Conservation (phyloP, 2,888 invertebrate genomes). For the Dryobotodes eremita region DNA sequence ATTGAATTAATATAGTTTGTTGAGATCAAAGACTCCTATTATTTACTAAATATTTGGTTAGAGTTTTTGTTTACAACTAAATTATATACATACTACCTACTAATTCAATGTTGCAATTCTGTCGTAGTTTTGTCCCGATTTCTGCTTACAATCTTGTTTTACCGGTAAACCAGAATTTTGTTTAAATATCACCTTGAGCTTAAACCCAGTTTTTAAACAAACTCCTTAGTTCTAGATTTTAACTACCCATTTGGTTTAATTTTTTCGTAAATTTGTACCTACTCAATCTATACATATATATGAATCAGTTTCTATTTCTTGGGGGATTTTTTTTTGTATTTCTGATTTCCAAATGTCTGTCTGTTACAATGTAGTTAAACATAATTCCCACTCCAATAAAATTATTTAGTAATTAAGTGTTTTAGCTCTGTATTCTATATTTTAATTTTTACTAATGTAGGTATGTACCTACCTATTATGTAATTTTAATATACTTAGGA, state of each 20-base stretch:
- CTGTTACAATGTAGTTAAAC: neutral
- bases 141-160: neutral
- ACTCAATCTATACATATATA: neutral
- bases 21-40: neutral
- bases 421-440: conserved; percentile 27
- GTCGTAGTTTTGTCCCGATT: neutral
- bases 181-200: neutral
- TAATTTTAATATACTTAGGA: conserved; percentile 7
- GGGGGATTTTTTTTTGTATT: neutral
- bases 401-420: conserved; percentile 27
- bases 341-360: neutral
- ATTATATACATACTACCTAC: neutral
- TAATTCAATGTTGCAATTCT: neutral
- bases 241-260: neutral
- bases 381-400: conserved; percentile 27
- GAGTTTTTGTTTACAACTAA: neutral
- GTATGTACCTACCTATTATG: conserved; percentile 12
- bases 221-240: neutral
- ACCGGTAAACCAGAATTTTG: neutral
- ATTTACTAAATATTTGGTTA: neutral
- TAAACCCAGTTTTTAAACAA: neutral
- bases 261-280: neutral
- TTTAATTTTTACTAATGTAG: conserved; percentile 24
- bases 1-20: conserved; percentile 13
- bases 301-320: neutral